phyloP scores from a whole-genome alignment of 2,888 invertebrate genomes.

The Drosophila atripex region DNA sequence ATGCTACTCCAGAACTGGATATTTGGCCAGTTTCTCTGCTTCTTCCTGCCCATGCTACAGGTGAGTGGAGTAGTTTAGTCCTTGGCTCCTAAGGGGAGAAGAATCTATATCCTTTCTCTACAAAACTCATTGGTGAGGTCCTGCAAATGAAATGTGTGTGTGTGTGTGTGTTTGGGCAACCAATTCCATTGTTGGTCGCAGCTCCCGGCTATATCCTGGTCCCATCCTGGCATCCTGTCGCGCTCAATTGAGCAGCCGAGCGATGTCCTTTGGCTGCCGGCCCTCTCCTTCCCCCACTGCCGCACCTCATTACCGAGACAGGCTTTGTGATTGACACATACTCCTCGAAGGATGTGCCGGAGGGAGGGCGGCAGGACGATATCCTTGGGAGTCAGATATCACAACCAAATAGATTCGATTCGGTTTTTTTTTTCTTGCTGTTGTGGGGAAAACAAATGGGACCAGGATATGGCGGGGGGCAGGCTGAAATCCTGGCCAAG shows the following conservation, averaged over 20 bases:
- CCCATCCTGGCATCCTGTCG: conserved; percentile 26
- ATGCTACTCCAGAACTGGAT: conserved; percentile 90
- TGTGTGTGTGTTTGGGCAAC: not conserved
- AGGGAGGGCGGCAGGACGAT: not conserved
- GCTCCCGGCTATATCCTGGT: conserved; percentile 20
- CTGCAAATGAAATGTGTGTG: not conserved
- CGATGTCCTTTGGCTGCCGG: conserved; percentile 8
- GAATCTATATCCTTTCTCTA: not conserved
- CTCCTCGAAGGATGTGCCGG: not conserved
- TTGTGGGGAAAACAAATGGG: conserved; percentile 47
- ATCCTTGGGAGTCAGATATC: conserved; percentile 18
- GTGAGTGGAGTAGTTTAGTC: conserved; percentile 82
- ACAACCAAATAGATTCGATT: conserved; percentile 54
- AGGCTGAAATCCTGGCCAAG: not conserved
- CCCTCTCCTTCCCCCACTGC: not conserved
- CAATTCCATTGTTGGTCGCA: conserved; percentile 22
- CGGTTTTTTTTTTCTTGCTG: conserved; percentile 27
- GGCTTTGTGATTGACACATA: conserved; percentile 40
- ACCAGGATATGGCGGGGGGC: not conserved
- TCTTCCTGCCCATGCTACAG: conserved; percentile 90
- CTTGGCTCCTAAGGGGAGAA: too few species aligned
- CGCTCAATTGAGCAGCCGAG: conserved; percentile 31
- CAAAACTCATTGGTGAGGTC: not conserved
- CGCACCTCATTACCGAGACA: conserved; percentile 32
- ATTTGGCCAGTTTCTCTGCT: conserved; percentile 89